phyloP scores from a whole-genome alignment of 2,797 vertebrate species.

The Scarus forsteni region DNA sequence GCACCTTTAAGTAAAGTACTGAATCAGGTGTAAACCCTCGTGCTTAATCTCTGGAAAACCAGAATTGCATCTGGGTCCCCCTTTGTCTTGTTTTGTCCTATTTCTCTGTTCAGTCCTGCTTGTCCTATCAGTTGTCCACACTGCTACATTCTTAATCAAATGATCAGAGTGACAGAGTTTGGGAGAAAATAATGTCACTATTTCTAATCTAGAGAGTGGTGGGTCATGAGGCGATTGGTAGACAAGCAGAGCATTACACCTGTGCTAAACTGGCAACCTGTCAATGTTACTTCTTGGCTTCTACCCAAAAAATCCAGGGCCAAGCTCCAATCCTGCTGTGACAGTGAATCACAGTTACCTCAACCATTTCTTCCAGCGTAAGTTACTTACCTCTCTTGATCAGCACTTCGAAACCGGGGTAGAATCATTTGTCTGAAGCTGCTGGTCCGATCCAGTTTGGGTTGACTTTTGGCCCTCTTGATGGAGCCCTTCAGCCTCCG shows the following conservation, averaged over 20 bases:
- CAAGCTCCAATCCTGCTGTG: not conserved
- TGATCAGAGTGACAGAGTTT: too few relatives aligned
- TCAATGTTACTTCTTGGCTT: not conserved
- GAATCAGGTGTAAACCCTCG: too few relatives aligned
- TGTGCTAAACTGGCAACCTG: conserved; percentile 20
- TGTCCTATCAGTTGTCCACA: too few relatives aligned
- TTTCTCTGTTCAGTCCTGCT: too few relatives aligned
- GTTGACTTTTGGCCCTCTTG: conserved; percentile 96
- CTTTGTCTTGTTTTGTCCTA: too few relatives aligned
- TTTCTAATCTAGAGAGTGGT: too few relatives aligned
- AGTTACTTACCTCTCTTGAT: conserved; percentile 90
- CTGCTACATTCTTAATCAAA: too few relatives aligned
- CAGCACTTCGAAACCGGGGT: conserved; percentile 94
- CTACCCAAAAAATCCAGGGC: conserved; percentile 10
- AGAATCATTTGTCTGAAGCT: conserved; percentile 96
- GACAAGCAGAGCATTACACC: not conserved
- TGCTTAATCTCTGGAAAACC: too few relatives aligned
- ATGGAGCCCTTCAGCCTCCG: conserved; percentile 95
- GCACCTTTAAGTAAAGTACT: too few relatives aligned
- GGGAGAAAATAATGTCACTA: too few relatives aligned
- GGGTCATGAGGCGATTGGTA: too few relatives aligned
- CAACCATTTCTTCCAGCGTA: not conserved
- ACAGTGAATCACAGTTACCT: not conserved
- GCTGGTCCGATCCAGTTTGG: conserved; percentile 96
- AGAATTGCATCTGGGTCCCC: too few relatives aligned